Conservation (phyloP, 2,888 invertebrate genomes). For the Erebia ligea region DNA sequence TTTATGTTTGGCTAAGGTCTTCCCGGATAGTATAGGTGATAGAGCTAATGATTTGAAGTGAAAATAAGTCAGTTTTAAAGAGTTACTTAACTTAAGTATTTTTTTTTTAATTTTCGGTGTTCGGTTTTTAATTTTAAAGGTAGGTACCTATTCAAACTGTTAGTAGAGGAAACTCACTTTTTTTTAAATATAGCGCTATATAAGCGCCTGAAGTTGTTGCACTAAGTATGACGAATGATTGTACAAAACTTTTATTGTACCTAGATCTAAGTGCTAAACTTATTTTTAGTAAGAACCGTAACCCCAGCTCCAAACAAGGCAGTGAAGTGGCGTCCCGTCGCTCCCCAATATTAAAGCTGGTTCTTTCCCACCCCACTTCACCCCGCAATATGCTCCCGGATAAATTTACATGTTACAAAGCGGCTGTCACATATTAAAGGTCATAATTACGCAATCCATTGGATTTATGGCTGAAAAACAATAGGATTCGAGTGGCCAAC, state of each 20-base stretch:
- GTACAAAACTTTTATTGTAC: background rate
- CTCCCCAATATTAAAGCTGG: constrained; percentile 63
- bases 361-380: constrained; percentile 75
- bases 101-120: too few species aligned
- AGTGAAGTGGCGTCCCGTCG: constrained; percentile 71
- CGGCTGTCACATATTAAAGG: constrained; percentile 79
- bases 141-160: too few species aligned
- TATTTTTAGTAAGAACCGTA: constrained; percentile 46
- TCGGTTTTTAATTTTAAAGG: too few species aligned
- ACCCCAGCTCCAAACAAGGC: constrained; percentile 48
- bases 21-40: too few species aligned
- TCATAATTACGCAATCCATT: constrained; percentile 75
- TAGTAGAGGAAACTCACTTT: too few species aligned
- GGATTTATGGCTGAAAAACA: constrained; percentile 80
- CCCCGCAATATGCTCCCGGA: constrained; percentile 54
- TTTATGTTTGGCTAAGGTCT: too few species aligned
- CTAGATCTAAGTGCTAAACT: constrained; percentile 37
- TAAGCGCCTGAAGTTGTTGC: too few species aligned
- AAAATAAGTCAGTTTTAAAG: too few species aligned
- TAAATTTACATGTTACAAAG: constrained; percentile 79
- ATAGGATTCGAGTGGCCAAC: constrained; percentile 64
- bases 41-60: too few species aligned
- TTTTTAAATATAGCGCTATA: too few species aligned
- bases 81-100: too few species aligned
- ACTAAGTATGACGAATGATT: too few species aligned